Conservation (phyloP, 2,797 vertebrate genomes). For the Phataginus tricuspis region DNA sequence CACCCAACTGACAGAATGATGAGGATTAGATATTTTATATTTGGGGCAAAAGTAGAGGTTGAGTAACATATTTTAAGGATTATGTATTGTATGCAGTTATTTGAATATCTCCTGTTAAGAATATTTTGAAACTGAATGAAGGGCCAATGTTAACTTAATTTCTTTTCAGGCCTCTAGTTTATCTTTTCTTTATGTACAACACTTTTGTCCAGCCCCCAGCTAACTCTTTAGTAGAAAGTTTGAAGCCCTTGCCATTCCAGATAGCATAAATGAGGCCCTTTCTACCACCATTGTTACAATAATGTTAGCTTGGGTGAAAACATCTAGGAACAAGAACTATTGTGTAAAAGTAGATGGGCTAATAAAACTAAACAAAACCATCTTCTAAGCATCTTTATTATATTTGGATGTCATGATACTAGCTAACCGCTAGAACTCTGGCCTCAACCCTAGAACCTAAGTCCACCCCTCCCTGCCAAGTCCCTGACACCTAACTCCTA, state of each 20-base stretch:
- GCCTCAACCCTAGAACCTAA: background rate
- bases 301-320: background rate
- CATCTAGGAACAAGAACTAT: background rate
- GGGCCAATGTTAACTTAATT: background rate
- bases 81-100: background rate
- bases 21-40: background rate
- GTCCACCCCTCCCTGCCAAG: background rate
- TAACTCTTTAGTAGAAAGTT: background rate
- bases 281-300: background rate
- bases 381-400: background rate
- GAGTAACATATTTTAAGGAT: background rate
- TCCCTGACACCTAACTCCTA: background rate
- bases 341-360: background rate
- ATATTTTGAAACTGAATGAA: background rate
- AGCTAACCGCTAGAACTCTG: background rate
- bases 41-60: background rate
- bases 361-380: background rate
- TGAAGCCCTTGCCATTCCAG: background rate
- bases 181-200: background rate
- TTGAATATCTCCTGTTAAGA: background rate
- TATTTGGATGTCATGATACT: background rate
- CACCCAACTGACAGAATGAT: background rate
- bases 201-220: background rate
- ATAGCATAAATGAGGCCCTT: conserved; percentile 25
- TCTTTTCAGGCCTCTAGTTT: background rate